Base-by-base conservation (phyloP, 1,140 invertebrate genomes). In the Carposina sasakii region DNA sequence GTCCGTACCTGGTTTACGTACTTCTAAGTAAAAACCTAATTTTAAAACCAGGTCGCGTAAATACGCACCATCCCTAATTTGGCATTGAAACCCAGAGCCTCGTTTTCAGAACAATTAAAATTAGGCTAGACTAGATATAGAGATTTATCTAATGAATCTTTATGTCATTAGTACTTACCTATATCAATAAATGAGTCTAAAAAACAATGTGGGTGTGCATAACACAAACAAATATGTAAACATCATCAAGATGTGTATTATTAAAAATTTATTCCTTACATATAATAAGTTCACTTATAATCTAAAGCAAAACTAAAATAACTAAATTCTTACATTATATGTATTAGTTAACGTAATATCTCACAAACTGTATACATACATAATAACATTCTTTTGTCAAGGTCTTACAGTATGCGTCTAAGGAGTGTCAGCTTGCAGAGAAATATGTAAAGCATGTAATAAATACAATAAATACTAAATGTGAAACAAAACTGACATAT, bases 241-340 rank as follows among this genome's bases (percentile, higher is more conserved):
- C 45, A 57, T 50, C 30, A 43, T 52, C 19, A n/a, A 39, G 54
- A 54, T 71, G 52, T 61, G 61, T 71, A 63, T 71, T 81, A 76
- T 74, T 76, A 75, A 74, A 81, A 78, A 73, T 81, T 72, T 77
- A 81, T 82, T 82, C 71, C 79, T 82, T 82, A 82, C 71, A 71
- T 78, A 79, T 68, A 81, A 79, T 78, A 75, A 58, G 60, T 74
- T 82, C 76, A 71, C 76, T 79, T 81, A 81, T 52, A 60, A 69
- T 81, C n/a, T n/a, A n/a, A 76, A 61, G 53, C 54, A 72, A 60
- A 71, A 69, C 54, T 60, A 63, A 65, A 52, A 60, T 66, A 81
- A 76, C 67, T 76, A 75, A 72, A 72, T 53, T 68, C 50, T 71
- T 78, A 75, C 65, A 61, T 76, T 64, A 71, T 67, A 26, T n/a